phyloP scores from a whole-genome alignment of 2,113 vertebrate species.

The Xiphias gladius region DNA sequence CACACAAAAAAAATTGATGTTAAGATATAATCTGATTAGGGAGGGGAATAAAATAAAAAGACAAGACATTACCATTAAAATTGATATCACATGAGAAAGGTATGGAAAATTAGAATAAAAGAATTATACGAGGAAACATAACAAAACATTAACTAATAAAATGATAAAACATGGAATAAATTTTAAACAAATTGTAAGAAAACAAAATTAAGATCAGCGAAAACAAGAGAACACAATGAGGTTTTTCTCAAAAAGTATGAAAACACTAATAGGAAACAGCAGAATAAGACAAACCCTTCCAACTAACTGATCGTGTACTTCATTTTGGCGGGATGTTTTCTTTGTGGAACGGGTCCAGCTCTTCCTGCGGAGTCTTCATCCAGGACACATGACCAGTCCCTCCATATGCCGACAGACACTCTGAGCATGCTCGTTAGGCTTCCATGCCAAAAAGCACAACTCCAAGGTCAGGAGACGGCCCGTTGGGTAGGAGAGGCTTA shows the following conservation, averaged over 20 bases:
- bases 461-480: conserved; percentile 72
- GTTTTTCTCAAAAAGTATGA: not conserved
- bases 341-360: conserved; percentile 62
- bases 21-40: not conserved
- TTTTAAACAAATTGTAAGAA: not conserved
- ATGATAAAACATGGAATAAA: not conserved
- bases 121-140: not conserved
- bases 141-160: not conserved
- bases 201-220: not conserved
- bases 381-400: conserved; percentile 46
- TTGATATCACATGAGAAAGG: not conserved
- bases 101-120: not conserved
- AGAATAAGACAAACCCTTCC: not conserved
- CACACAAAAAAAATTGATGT: not conserved
- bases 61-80: not conserved
- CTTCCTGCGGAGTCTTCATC: conserved; percentile 51
- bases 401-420: conserved; percentile 73
- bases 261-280: not conserved
- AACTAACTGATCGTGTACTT: conserved; percentile 13
- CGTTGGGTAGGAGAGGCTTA: conserved; percentile 45
- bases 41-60: too few species aligned
- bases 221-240: not conserved
- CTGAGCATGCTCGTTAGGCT: conserved; percentile 47
- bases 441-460: conserved; percentile 52
- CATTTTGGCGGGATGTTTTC: conserved; percentile 50